A percentile compares a stretch with the other conserved stretches of the same genome.
Conservation (phyloP, 53 echinoderm and acorn worm genomes). For the Luidia sarsii region DNA sequence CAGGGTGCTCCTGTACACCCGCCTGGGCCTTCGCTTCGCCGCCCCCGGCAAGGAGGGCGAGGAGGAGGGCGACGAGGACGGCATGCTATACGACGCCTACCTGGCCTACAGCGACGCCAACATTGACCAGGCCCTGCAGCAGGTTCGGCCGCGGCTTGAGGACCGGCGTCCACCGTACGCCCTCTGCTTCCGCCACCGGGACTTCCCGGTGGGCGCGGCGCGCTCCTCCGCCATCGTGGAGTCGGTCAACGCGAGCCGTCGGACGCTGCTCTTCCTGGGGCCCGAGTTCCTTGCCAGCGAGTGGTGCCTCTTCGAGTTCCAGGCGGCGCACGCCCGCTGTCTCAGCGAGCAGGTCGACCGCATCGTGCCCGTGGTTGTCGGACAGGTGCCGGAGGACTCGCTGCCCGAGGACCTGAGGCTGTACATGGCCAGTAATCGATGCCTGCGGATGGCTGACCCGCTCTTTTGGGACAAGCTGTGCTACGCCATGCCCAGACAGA, state of each 20-base stretch:
- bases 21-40: conserved; percentile 48
- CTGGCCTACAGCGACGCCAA: conserved; percentile 65
- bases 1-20: conserved; percentile 61
- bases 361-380: conserved; percentile 59
- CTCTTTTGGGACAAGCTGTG: conserved; percentile 60
- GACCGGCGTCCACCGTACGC: conserved; percentile 22
- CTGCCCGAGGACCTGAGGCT: conserved; percentile 55
- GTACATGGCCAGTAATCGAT: conserved; percentile 53
- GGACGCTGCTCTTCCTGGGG: conserved; percentile 59
- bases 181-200: conserved; percentile 63
- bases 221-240: conserved; percentile 59
- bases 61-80: conserved; percentile 5
- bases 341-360: conserved; percentile 53
- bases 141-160: conserved; percentile 49
- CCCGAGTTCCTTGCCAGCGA: conserved; percentile 58
- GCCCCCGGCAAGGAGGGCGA: conserved; percentile 19
- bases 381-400: conserved; percentile 26
- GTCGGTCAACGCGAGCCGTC: conserved; percentile 44
- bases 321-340: conserved; percentile 62
- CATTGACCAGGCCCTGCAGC: conserved; percentile 38
- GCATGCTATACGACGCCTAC: conserved; percentile 58
- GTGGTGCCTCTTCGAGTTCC: conserved; percentile 65
- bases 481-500: conserved; percentile 41
- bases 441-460: conserved; percentile 18
- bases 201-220: conserved; percentile 58